These are phyloP conservation scores for Eremophila alpestris DNA, from an alignment of 2,797 vertebrate species.

Conservation along the genomic window DNA sequence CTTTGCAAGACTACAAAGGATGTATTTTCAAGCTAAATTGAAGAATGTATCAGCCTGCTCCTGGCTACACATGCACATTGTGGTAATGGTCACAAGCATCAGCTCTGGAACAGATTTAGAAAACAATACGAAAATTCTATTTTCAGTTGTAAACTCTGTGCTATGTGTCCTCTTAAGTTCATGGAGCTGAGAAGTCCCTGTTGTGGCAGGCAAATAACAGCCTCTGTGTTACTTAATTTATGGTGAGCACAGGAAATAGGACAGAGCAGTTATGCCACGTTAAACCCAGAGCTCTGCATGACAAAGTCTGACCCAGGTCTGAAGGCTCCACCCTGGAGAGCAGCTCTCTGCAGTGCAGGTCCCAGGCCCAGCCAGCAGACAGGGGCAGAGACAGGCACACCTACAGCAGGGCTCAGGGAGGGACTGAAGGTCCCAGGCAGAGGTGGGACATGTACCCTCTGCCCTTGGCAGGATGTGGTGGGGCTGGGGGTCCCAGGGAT, in stretches of 20 bases:
- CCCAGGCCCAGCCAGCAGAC: background rate
- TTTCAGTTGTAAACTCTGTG: background rate
- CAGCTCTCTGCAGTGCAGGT: background rate
- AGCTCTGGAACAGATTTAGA: background rate
- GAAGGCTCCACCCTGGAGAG: background rate
- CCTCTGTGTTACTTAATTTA: background rate
- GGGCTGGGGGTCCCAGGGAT: background rate
- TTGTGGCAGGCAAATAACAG: background rate
- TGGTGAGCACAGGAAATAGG: background rate
- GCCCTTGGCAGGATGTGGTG: background rate
- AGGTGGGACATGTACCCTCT: accelerated
- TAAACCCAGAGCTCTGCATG: background rate
- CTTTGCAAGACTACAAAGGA: background rate
- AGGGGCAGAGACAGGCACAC: background rate
- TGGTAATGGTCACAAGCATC: background rate
- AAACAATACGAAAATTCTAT: background rate
- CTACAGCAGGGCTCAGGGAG: background rate
- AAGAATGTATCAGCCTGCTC: background rate
- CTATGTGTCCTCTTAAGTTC: background rate
- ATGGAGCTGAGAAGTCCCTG: background rate
- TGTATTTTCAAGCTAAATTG: background rate
- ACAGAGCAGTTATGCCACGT: accelerated
- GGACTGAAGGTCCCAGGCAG: background rate
- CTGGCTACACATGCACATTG: background rate
- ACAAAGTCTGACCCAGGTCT: background rate